Conservation (phyloP, 2,888 invertebrate genomes). For the Lasioglossum lativentre region DNA sequence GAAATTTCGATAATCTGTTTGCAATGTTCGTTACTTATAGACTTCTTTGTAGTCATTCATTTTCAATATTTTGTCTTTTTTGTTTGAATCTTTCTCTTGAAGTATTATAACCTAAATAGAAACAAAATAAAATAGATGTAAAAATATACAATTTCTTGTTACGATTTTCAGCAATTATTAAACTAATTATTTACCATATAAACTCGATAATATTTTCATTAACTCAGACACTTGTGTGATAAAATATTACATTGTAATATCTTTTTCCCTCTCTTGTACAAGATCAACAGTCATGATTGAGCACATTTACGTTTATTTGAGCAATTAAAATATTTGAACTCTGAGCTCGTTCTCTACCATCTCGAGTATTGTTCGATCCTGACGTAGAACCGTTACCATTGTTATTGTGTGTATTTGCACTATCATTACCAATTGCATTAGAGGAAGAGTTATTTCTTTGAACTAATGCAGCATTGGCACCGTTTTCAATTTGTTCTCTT, state of each 20-base stretch:
- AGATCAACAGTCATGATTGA: slow-evolving; percentile 64
- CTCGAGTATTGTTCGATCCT: slow-evolving; percentile 56
- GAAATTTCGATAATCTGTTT: neutral
- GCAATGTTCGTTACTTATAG: neutral
- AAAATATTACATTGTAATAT: slow-evolving; percentile 6
- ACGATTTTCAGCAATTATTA: neutral
- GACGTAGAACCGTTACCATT: slow-evolving; percentile 34
- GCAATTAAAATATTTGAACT: slow-evolving; percentile 67
- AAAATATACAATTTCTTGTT: neutral
- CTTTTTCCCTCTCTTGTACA: neutral
- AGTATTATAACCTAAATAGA: neutral
- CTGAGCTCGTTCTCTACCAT: slow-evolving; percentile 46
- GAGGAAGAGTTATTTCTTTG: slow-evolving; percentile 63
- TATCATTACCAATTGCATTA: slow-evolving; percentile 36
- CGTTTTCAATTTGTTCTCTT: slow-evolving; percentile 74
- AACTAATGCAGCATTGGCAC: slow-evolving; percentile 65
- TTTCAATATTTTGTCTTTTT: neutral
- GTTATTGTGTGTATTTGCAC: slow-evolving; percentile 7
- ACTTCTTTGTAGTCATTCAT: neutral
- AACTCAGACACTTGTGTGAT: slow-evolving; percentile 14
- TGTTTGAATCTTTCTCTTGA: neutral
- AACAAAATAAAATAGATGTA: neutral
- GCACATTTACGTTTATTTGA: slow-evolving; percentile 71
- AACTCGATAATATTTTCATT: slow-evolving; percentile 4
- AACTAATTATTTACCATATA: slow-evolving; percentile 27